Evolutionary conservation across 2,888 invertebrate species (phyloP), one percentile per base, ranked within the genome.

Genomic region (Spialia ferax): DNA sequence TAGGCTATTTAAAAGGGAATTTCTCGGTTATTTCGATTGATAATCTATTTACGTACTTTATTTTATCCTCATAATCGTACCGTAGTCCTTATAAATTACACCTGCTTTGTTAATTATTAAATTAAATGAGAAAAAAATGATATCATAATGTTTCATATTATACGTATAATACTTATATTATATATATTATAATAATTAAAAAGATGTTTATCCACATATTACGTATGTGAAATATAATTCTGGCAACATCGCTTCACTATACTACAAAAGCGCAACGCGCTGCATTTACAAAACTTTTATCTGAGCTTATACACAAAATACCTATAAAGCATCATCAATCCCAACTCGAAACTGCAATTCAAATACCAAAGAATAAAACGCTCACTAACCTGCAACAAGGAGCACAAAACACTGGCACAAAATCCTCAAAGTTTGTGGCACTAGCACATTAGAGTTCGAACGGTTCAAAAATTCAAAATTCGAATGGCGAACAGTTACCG

Each of bases 361-460:
- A 73, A 69, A 66, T 42, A 42, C 6, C 13, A 69, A 69, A 70
- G 64, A 74, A 75, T 74, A 74, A 72, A 38, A 59, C 32, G 42
- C 35, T 15, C 73, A 88, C 89, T 77, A 82, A 88, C 88, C 88
- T 81, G 77, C 75, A 69, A 74, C 70, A 76, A 77, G 75, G 70
- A 79, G 77, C 79, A 82, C 79, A 76, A 75, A 79, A 75, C 85
- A 89, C 87, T 81, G 81, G 82, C 90, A 90, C 91, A 90, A 88
- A 91, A 91, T 91, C 91, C 91, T 89, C 77, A 79, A 57, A 57
- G 82, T 88, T 83, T 84, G 91, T 84, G 76, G 79, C 91, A 92
- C 91, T 84, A 74, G 67, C 64, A 71, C 73, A 72, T 68, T 48
- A 63, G 69, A 68, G 79, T 78, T 70, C 54, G 60, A 66, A 70